A percentile compares a stretch with the other conserved stretches of the same genome.
Evolutionary conservation across 1,140 invertebrate genomes (phyloP).

Genomic region (Pseudomyrmex concolor): DNA sequence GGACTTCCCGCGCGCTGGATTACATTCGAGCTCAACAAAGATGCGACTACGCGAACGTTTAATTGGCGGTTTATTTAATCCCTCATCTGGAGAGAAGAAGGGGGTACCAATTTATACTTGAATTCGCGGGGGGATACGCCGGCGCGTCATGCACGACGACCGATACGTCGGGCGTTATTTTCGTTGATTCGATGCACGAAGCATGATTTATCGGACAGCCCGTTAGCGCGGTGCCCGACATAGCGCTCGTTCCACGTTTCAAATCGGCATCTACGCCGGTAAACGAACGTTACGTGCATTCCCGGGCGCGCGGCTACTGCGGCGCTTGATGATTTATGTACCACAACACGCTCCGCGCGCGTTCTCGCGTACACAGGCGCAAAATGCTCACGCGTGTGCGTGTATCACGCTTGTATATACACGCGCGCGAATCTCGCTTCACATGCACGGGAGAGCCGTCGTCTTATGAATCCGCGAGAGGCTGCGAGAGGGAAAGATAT

Average conservation of each 20-base stretch:
- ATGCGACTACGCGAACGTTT: not conserved
- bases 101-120: not conserved
- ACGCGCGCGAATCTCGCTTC: slow-evolving; percentile 46
- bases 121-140: not conserved
- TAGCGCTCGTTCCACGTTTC: slow-evolving; percentile 55
- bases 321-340: slow-evolving; percentile 80
- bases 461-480: slow-evolving; percentile 61
- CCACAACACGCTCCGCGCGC: slow-evolving; percentile 55
- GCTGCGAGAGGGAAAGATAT: slow-evolving; percentile 70
- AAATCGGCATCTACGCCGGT: slow-evolving; percentile 61
- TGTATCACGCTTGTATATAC: not conserved
- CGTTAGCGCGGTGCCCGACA: slow-evolving; percentile 30
- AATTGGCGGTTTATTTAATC: slow-evolving; percentile 6
- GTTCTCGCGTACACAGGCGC: not conserved
- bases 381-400: slow-evolving; percentile 12
- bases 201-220: slow-evolving; percentile 45
- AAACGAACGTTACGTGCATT: slow-evolving; percentile 75
- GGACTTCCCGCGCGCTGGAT: slow-evolving; percentile 4
- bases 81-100: not conserved
- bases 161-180: slow-evolving; percentile 6
- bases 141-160: not conserved
- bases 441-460: slow-evolving; percentile 44
- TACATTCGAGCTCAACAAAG: not conserved
- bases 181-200: slow-evolving; percentile 29
- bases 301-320: slow-evolving; percentile 68